Conservation (phyloP, 2,113 vertebrate genomes). For the Toxotes jaculatrix region DNA sequence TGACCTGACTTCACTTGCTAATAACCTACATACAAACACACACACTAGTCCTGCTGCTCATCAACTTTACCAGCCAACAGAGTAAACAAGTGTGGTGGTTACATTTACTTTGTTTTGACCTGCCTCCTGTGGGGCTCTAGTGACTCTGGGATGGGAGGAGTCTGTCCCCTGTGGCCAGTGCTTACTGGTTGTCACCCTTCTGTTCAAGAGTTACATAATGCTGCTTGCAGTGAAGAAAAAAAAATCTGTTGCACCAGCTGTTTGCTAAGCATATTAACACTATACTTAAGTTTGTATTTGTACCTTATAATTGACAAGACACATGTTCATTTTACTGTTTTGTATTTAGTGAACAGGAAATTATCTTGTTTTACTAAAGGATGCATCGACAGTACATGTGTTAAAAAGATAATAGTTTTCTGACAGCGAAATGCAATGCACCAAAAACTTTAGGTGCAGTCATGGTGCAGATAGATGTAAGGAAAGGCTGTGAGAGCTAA, state of each 20-base stretch:
- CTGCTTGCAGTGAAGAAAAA: not conserved
- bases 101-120: constrained; percentile 40
- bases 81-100: constrained; percentile 41
- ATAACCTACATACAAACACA: not conserved
- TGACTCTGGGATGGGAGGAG: constrained; percentile 26
- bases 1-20: not conserved
- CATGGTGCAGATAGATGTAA: not conserved
- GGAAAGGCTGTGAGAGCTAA: not conserved
- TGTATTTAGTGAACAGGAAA: not conserved
- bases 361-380: not conserved
- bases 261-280: constrained; percentile 4
- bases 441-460: not conserved
- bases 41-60: not conserved
- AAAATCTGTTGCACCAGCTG: not conserved
- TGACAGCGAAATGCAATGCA: not conserved
- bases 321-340: not conserved
- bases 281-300: not conserved
- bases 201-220: constrained; percentile 10
- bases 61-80: not conserved
- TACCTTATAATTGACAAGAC: not conserved
- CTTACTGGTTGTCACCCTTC: constrained; percentile 23
- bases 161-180: constrained; percentile 14
- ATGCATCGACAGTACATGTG: not conserved
- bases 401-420: not conserved
- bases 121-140: constrained; percentile 7